Conservation (phyloP, 2,888 invertebrate genomes). For the Oxycera nigricornis region DNA sequence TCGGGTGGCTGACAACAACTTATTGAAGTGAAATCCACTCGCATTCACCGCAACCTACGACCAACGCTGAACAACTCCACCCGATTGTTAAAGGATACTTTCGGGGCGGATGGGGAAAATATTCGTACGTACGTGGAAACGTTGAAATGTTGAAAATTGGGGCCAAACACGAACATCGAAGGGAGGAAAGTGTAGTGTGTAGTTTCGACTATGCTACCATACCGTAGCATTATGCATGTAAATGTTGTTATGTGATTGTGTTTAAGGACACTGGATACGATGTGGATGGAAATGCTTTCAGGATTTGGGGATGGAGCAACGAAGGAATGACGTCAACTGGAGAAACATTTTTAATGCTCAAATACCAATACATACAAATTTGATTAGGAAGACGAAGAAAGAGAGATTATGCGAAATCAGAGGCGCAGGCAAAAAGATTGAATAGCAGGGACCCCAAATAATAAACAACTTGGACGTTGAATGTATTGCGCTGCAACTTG, state of each 20-base stretch:
- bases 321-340: slow-evolving; percentile 28
- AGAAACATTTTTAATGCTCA: neutral
- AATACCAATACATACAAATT: neutral
- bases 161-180: neutral
- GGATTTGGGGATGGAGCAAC: neutral
- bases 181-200: neutral
- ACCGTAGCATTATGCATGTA: neutral
- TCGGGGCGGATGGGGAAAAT: neutral
- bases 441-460: too few species aligned
- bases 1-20: slow-evolving; percentile 32
- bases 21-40: slow-evolving; percentile 36
- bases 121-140: neutral
- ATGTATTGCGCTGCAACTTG: too few species aligned
- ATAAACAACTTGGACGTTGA: too few species aligned
- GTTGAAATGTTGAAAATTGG: slow-evolving; percentile 27
- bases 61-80: slow-evolving; percentile 29
- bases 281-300: neutral
- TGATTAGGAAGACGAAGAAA: neutral
- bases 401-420: neutral
- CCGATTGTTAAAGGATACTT: slow-evolving; percentile 36
- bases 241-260: neutral
- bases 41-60: slow-evolving; percentile 27
- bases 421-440: too few species aligned
- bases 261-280: neutral
- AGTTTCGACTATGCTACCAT: neutral